Base-by-base conservation (phyloP, 2,888 invertebrate genomes). In the Erebia aethiops region DNA sequence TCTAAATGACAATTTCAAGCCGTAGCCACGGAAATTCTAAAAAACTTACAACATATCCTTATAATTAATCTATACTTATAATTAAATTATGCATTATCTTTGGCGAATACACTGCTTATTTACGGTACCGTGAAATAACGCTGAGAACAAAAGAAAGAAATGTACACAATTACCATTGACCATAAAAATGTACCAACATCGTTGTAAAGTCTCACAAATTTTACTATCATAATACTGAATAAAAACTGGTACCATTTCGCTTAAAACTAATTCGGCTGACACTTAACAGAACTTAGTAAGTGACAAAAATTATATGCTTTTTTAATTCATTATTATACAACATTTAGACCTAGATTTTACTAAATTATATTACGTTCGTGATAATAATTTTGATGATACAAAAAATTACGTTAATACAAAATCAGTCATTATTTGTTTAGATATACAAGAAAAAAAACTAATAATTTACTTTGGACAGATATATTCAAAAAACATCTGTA, bases 141-240 rank as follows among this genome's bases (percentile, higher is more conserved):
- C 56, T 81, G 80, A 80, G 78, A 82, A 82, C 79, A 77, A 79
- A 77, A 79, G 78, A 77, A 76, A 78, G 80, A 81, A 77, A 49
- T 21, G 21, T 62, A 21, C 46, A 62, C 1, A 46, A 26, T 62
- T 62, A 62, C 46, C 73, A 77, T 78, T 75, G 80, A 81, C 77
- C 77, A 75, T 79, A 79, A 87, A 88, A 86, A 84, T 80, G 79
- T 88, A 89, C 85, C 85, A 88, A 89, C 82, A 73, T 92, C 92
- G 91, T 92, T 92, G 92, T 92, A 92, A 92, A 92, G 79, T 87
- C 83, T 92, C 91, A 91, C 89, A 92, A 91, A 91, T 83, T 84
- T 87, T 78, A 81, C 85, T 87, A 86, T 85, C 85, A 80, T 86
- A 92, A 91, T 91, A 91, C 89, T 91, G 91, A 87, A 84, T 86